Conservation (phyloP, 2,888 invertebrate genomes). For the Zonitis immaculata region DNA sequence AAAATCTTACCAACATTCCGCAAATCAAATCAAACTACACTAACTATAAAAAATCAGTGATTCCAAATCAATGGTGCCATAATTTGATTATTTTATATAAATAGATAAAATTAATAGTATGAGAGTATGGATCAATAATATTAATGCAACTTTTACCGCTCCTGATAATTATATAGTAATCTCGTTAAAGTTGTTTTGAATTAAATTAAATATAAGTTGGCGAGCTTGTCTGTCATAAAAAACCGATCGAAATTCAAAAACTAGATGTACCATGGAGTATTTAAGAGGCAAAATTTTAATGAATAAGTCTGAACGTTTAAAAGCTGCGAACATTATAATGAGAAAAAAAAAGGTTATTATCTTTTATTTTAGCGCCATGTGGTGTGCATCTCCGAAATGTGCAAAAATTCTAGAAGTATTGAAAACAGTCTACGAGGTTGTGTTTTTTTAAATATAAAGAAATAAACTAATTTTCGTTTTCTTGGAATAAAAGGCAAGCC, state of each 20-base stretch:
- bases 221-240: neutral
- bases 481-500: constrained; percentile 22
- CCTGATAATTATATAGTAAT: too few relatives aligned
- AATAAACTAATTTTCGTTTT: neutral
- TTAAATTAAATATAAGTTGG: neutral
- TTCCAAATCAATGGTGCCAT: too few relatives aligned
- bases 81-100: too few relatives aligned
- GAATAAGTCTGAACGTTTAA: constrained; percentile 22
- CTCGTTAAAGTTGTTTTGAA: too few relatives aligned
- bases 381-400: constrained; percentile 23
- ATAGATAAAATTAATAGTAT: too few relatives aligned
- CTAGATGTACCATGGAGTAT: constrained; percentile 17
- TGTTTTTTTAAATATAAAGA: neutral
- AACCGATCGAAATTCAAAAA: neutral
- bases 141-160: too few relatives aligned
- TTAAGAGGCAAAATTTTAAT: constrained; percentile 24
- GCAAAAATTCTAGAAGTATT: constrained; percentile 28
- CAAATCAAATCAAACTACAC: too few relatives aligned
- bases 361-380: constrained; percentile 33
- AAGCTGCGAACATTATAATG: constrained; percentile 24
- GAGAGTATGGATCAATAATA: too few relatives aligned
- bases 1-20: too few relatives aligned
- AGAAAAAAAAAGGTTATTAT: constrained; percentile 27
- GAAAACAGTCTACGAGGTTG: constrained; percentile 30
- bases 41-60: too few relatives aligned